Base-by-base conservation (phyloP, 2,797 vertebrate species). In the Gallinago stenura region DNA sequence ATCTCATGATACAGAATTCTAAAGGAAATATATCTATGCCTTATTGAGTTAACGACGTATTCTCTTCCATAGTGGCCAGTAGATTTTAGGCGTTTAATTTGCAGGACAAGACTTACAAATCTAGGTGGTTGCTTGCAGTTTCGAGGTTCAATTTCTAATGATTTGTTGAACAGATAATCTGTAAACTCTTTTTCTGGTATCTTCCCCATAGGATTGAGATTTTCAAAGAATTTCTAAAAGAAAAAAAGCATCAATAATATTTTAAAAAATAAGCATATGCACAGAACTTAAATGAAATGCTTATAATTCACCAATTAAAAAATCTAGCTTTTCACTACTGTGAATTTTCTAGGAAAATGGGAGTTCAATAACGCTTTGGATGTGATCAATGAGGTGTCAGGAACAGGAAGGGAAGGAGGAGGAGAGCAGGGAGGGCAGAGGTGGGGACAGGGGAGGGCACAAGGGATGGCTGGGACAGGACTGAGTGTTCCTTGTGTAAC, bases 91-190 rank as follows among this genome's bases (percentile, higher is more conserved):
- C n/a, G 8, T 43, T 83, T 45, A 30, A 37, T 53, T 53, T 28
- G 12, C 39, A 61, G 15, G 85, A 64, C 83, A 43, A 43, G 39
- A 98, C 99, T 99, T 98, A 99, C 99, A 97, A 99, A 99, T 98
- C 99, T 98, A 37, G 99, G 98, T 21, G 99, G 98, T 62, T 99
- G 99, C 97, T 98, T 99, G 98, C 99, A 99, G 98, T 99, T 99
- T 78, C 99, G 98, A 69, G 99, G 99, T 96, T 99, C 99, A 30
- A 99, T 99, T 94, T 99, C 99, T 82, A 98, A 96, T 33, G 99
- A 99, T 90, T 98, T 99, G 97, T 99, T 99, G 98, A 99, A 99
- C 95, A 99, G 98, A 97, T 99, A 99, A 98, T 99, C 99, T 4
- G 98, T 97, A 92, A 99, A 99, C 92, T 99, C 99, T 93, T 99